Conservation (phyloP, 2,113 vertebrate genomes). For the Vulpes ferrilata region DNA sequence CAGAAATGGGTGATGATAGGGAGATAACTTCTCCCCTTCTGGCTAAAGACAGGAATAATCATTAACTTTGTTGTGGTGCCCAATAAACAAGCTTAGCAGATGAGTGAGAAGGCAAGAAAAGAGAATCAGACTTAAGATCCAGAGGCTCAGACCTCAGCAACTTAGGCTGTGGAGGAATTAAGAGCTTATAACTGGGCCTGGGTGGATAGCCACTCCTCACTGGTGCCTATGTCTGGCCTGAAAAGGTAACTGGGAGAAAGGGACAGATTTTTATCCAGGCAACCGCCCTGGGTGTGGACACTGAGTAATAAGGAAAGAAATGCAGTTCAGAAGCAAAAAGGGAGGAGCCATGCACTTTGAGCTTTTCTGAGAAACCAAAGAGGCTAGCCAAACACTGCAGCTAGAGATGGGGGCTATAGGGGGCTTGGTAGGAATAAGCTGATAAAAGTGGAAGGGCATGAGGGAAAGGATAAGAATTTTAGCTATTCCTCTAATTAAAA, state of each 20-base stretch:
- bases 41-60: constrained; percentile 26
- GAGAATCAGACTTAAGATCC: neutral
- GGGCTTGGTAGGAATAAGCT: neutral
- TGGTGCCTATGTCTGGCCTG: neutral
- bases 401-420: neutral
- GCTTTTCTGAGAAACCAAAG: constrained; percentile 63
- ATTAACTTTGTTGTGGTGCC: constrained; percentile 26
- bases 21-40: neutral
- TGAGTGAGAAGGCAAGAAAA: neutral
- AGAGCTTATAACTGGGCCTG: neutral
- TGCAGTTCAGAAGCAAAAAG: constrained; percentile 56
- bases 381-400: neutral
- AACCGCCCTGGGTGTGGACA: constrained; percentile 63
- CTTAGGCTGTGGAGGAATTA: neutral
- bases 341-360: constrained; percentile 37
- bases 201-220: neutral
- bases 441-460: neutral
- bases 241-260: constrained; percentile 53
- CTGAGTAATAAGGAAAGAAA: constrained; percentile 79
- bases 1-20: neutral
- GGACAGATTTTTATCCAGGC: constrained; percentile 61
- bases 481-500: neutral
- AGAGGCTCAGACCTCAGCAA: neutral
- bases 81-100: neutral
- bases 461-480: neutral